Percentiles rank a stretch among this genome's conserved stretches.
Evolutionary conservation across 2,888 invertebrate species (phyloP).

Genomic region (Agrilus biguttatus): DNA sequence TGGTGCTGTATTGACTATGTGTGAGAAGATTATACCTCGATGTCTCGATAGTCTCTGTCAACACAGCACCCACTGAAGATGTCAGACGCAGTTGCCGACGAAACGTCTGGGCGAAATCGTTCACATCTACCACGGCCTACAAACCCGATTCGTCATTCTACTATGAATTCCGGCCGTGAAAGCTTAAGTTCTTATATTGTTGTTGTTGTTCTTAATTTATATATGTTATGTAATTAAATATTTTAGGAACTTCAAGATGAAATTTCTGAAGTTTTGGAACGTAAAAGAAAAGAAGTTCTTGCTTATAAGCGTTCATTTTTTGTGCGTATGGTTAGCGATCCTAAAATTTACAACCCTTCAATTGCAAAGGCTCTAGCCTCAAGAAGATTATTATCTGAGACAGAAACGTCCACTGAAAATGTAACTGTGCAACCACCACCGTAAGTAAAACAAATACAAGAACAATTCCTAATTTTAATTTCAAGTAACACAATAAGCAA

Average conservation of each 20-base stretch:
- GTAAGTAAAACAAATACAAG: constrained; percentile 19
- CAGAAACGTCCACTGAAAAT: constrained; percentile 31
- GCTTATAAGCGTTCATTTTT: constrained; percentile 91
- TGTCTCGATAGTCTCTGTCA: no score
- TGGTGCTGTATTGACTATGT: no score
- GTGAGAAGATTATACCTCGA: no score
- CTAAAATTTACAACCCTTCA: constrained; percentile 88
- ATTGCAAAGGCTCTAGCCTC: constrained; percentile 64
- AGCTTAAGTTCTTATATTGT: no score
- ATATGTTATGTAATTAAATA: constrained; percentile 4
- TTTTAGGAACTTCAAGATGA: constrained; percentile 49
- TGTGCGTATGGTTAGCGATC: constrained; percentile 95
- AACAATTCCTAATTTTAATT: no score
- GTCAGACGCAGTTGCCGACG: no score
- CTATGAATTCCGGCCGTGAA: no score
- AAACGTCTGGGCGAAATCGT: no score
- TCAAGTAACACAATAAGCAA: neutral
- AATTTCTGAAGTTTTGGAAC: constrained; percentile 57
- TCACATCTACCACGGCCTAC: no score
- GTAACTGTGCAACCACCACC: constrained; percentile 30
- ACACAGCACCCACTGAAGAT: no score
- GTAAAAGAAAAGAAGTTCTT: constrained; percentile 63
- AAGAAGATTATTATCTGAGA: constrained; percentile 39
- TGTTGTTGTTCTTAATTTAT: no score
- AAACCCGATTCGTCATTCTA: no score